Conservation (phyloP, 2,888 invertebrate species). For the Noctuana brunneofusca region DNA sequence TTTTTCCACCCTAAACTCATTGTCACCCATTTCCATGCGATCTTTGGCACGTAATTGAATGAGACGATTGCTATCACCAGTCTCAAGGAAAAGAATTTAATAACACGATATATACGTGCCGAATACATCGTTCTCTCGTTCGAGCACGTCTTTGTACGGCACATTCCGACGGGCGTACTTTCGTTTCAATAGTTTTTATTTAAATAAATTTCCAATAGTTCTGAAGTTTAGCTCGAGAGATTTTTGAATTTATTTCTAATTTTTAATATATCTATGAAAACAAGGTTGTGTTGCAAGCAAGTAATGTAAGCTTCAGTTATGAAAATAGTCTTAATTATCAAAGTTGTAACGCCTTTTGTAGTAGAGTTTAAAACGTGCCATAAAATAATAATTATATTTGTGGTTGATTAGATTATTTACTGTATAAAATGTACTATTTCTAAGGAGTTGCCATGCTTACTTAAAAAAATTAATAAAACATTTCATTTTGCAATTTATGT, state of each 20-base stretch:
- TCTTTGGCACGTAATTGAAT: constrained; percentile 77
- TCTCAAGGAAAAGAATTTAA: constrained; percentile 75
- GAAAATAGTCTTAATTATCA: too few species aligned
- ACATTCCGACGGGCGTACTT: constrained; percentile 9
- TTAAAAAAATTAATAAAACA: too few species aligned
- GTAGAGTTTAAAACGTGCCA: too few species aligned
- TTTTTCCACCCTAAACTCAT: constrained; percentile 64
- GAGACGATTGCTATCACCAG: constrained; percentile 74
- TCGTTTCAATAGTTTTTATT: constrained; percentile 27
- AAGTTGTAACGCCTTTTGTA: too few species aligned
- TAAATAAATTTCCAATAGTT: constrained; percentile 24
- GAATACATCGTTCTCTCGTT: constrained; percentile 15
- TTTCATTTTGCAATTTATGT: too few species aligned
- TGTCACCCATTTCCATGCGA: constrained; percentile 72
- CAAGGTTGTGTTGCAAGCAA: too few species aligned
- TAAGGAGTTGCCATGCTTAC: too few species aligned
- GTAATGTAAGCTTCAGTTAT: too few species aligned
- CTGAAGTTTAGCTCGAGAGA: neutral
- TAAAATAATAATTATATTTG: too few species aligned
- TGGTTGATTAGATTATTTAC: too few species aligned
- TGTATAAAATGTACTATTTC: too few species aligned
- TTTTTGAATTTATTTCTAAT: neutral
- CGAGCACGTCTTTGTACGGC: constrained; percentile 16
- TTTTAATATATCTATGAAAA: too few species aligned
- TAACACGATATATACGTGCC: constrained; percentile 56